phyloP scores from a whole-genome alignment of 2,113 vertebrate genomes.

The Elaphurus davidianus region DNA sequence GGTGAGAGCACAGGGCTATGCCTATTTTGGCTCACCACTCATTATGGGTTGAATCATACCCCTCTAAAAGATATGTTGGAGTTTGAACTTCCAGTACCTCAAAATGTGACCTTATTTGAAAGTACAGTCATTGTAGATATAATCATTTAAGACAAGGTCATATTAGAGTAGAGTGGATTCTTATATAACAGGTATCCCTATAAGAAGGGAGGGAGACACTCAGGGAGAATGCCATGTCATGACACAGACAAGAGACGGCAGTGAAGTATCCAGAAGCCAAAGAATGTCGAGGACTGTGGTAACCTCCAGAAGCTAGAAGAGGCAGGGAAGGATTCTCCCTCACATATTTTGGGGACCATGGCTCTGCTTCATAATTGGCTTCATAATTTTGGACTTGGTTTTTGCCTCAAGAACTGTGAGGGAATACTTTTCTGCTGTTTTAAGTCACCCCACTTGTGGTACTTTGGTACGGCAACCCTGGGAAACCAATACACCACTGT shows the following conservation, averaged over 20 bases:
- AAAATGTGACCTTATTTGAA: background rate
- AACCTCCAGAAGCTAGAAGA: background rate
- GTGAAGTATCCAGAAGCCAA: background rate
- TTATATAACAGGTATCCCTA: background rate
- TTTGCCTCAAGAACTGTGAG: background rate
- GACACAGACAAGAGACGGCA: background rate
- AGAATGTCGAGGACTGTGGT: fast-evolving
- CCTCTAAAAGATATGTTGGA: background rate
- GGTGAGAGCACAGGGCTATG: background rate
- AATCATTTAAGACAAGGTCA: background rate
- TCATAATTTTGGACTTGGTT: background rate
- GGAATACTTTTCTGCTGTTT: background rate
- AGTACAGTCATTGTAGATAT: background rate
- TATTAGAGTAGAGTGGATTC: background rate
- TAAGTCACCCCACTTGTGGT: background rate
- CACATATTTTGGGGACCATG: background rate
- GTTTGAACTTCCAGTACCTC: background rate
- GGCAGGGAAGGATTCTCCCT: background rate
- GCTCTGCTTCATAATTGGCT: background rate
- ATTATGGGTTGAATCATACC: background rate
- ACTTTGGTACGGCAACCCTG: background rate
- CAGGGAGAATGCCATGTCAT: background rate
- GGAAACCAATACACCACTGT: background rate
- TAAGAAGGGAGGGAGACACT: background rate
- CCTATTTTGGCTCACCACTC: background rate